These are phyloP conservation scores for Pelagia noctiluca DNA, from an alignment of 30 jellyfish, hydroid and myxozoan species.

Conservation along the genomic window DNA sequence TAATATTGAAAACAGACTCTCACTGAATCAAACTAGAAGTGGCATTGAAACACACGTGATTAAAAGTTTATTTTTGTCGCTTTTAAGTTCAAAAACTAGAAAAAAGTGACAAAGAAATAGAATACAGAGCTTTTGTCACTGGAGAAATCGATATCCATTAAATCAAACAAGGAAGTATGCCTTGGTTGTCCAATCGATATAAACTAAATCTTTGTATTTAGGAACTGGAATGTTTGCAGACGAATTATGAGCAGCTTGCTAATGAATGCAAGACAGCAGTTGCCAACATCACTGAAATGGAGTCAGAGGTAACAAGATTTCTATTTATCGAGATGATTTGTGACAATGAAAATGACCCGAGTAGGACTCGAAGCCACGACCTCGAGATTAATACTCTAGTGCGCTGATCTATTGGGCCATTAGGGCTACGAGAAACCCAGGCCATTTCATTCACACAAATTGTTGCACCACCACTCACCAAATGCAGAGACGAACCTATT, in stretches of 20 bases:
- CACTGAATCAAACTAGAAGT: no score
- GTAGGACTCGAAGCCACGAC: neutral
- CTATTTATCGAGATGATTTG: neutral
- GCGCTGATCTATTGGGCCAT: neutral
- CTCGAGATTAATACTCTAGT: neutral
- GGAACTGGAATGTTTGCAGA: constrained; percentile 93
- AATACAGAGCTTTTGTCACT: neutral
- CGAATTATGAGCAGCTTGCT: constrained; percentile 63
- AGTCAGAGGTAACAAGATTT: constrained; percentile 78
- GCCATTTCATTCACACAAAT: neutral
- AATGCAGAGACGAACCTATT: neutral
- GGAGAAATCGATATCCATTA: neutral
- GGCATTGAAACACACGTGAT: neutral
- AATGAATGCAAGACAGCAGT: constrained; percentile 78
- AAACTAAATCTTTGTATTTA: neutral
- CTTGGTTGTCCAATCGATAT: neutral
- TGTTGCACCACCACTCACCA: neutral
- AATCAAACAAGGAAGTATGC: neutral
- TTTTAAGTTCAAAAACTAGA: neutral
- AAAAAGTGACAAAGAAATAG: neutral
- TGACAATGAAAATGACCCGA: neutral
- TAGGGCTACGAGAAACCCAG: neutral
- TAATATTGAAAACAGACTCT: no score
- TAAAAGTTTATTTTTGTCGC: neutral
- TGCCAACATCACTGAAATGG: constrained; percentile 86